Conservation (phyloP, 2,888 invertebrate genomes). For the Saturnia japonica region DNA sequence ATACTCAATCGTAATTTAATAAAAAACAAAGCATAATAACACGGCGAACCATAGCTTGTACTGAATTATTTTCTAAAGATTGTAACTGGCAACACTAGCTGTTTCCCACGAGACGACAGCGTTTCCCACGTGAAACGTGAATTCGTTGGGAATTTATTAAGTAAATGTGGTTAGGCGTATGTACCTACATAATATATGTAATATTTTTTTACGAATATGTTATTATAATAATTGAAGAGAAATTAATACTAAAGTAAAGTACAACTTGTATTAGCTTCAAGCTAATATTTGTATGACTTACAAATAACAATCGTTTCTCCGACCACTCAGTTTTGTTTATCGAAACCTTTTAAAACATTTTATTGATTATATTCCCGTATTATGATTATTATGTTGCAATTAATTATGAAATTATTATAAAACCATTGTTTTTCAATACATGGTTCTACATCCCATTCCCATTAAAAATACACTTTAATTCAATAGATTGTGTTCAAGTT, state of each 20-base stretch:
- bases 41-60: not conserved
- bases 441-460: too few species aligned
- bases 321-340: too few species aligned
- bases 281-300: too few species aligned
- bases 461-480: not conserved
- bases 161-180: conserved; percentile 10
- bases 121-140: conserved; percentile 14
- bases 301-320: too few species aligned
- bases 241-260: not conserved
- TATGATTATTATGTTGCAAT: too few species aligned
- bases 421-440: too few species aligned
- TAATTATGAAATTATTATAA: too few species aligned
- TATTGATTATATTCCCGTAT: too few species aligned
- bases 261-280: not conserved
- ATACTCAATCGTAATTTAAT: too few species aligned
- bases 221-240: not conserved
- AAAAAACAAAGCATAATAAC: not conserved
- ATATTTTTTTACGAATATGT: not conserved
- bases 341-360: too few species aligned
- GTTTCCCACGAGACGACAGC: conserved; percentile 11
- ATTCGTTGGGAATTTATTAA: conserved; percentile 10
- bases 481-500: not conserved
- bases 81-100: not conserved
- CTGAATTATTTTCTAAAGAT: not conserved
- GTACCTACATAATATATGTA: not conserved